Base-by-base conservation (phyloP, 2,888 invertebrate genomes). In the Eupithecia centaureata region DNA sequence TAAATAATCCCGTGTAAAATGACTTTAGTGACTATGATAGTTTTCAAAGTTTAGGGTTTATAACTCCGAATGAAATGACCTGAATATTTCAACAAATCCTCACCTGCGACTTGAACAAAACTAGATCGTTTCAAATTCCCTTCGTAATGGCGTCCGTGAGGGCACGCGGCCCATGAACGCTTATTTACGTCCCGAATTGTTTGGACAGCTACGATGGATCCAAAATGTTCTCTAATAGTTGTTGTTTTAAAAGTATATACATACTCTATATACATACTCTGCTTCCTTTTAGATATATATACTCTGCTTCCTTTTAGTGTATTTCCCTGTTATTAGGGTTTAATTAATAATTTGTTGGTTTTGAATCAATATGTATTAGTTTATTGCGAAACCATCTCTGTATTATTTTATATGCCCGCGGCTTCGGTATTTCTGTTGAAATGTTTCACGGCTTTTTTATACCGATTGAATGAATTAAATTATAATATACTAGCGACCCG, bases 141-240 rank as follows among this genome's bases (percentile, higher is more conserved):
- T 67, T 71, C 52, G 38, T 27, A 27, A 52, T 5, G 7, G 27
- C 74, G 85, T 85, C 82, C 86, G 86, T 86, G 86, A 86, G 82
- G 86, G 77, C 81, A 86, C 86, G 82, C 78, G 71, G 59, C 27
- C 63, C 61, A 52, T 33, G 73, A 75, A 71, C 76, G 71, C 77
- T 79, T 82, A 82, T 83, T 81, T 82, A 76, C 74, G 76, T 81
- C 75, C 71, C 71, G 69, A 77, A 77, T 78, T 82, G 82, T 83
- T 82, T 81, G 80, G 84, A 79, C 84, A 83, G 60, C 66, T 71
- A 67, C 72, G 74, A 76, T 77, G 74, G 73, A 74, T 68, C 64
- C 62, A 66, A 67, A 70, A 75, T 81, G 75, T 58, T 76, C 73
- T 75, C 74, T 72, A n/a, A n/a, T n/a, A 75, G 72, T 59, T 74